A percentile compares a stretch with the other conserved stretches of the same genome.
These are phyloP conservation scores for Acyrthosiphon pisum DNA, from an alignment of 1,140 invertebrate species.

Conservation along the genomic window DNA sequence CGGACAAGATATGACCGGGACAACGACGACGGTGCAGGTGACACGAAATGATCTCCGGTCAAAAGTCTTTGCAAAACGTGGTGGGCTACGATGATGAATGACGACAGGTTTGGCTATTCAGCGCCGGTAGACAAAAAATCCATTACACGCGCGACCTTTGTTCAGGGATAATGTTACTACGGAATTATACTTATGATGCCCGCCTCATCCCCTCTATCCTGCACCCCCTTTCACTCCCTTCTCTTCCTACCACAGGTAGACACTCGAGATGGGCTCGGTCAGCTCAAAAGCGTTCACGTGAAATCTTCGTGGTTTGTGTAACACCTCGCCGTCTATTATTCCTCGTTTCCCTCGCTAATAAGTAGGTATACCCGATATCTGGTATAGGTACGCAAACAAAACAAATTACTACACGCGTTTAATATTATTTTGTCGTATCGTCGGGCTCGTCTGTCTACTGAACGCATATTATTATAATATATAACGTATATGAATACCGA, in stretches of 20 bases:
- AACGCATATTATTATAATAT: too few species aligned
- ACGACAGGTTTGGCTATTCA: conserved; percentile 45
- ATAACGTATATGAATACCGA: too few species aligned
- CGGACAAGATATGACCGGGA: background rate
- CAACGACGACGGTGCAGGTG: background rate
- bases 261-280: background rate
- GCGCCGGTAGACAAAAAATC: conserved; percentile 21
- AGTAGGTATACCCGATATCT: background rate
- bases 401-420: too few species aligned
- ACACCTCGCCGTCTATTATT: background rate
- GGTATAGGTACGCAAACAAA: too few species aligned
- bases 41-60: conserved; percentile 17
- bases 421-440: too few species aligned
- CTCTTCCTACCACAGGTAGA: background rate
- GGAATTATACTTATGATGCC: conserved; percentile 12
- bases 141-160: conserved; percentile 34
- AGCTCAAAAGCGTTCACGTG: background rate
- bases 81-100: conserved; percentile 40
- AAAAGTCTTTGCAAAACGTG: background rate
- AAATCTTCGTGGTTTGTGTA: background rate
- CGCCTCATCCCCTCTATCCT: too few species aligned
- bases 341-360: background rate
- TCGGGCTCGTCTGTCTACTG: too few species aligned
- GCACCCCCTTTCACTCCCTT: too few species aligned
- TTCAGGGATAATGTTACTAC: background rate